These are phyloP conservation scores for Stichodactyla mertensii DNA, from an alignment of 64 coral and sea anemone genomes.

Conservation along the genomic window DNA sequence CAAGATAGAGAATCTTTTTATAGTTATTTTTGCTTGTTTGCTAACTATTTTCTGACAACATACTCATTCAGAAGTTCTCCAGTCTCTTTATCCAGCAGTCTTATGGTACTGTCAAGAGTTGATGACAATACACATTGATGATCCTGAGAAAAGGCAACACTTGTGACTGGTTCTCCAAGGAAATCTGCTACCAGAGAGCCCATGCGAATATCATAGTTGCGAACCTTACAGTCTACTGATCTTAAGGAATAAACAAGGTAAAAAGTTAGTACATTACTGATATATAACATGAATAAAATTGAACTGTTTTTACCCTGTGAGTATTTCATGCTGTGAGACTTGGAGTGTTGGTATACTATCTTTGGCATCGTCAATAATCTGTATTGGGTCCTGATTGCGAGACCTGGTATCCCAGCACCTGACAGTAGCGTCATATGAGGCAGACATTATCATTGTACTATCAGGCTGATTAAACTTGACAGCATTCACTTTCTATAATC, in stretches of 20 bases:
- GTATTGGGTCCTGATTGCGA: constrained; percentile 84
- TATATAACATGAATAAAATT: background rate
- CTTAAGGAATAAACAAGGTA: constrained; percentile 14
- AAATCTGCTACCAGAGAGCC: constrained; percentile 65
- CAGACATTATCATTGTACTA: constrained; percentile 77
- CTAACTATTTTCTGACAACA: background rate
- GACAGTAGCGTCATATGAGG: constrained; percentile 87
- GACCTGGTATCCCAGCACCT: constrained; percentile 86
- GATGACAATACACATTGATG: constrained; percentile 80
- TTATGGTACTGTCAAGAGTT: constrained; percentile 78
- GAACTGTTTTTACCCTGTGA: constrained; percentile 60
- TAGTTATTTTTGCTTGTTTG: no score
- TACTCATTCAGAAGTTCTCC: constrained; percentile 95
- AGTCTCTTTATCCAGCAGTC: constrained; percentile 87
- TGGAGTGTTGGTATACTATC: constrained; percentile 80
- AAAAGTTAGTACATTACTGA: no score
- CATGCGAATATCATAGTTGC: constrained; percentile 94
- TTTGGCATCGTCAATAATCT: constrained; percentile 91
- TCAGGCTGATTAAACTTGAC: constrained; percentile 90
- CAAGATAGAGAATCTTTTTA: no score
- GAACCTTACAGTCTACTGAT: constrained; percentile 88
- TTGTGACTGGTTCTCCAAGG: constrained; percentile 86
- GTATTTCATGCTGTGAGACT: constrained; percentile 87
- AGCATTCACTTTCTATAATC: constrained; percentile 81
- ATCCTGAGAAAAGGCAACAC: constrained; percentile 86